A percentile compares a stretch with the other conserved stretches of the same genome.
These are phyloP conservation scores for Phenganax marumi DNA, from an alignment of 92 coral and sea anemone genomes.

Conservation along the genomic window DNA sequence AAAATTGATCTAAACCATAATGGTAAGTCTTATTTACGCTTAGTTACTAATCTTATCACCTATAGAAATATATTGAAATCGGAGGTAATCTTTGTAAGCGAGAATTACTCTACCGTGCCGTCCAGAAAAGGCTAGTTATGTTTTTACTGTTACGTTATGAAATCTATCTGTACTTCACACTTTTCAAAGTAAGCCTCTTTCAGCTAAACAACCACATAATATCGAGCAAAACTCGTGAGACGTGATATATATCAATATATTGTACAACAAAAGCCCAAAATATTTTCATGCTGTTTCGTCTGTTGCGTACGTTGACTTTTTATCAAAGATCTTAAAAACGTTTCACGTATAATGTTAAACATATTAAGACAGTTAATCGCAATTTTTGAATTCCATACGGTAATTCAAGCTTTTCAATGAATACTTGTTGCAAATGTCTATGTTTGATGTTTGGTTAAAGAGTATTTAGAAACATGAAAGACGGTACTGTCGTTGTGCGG, in stretches of 20 bases:
- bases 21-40: background rate
- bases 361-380: background rate
- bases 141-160: too few species aligned
- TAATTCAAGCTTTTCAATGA: background rate
- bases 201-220: too few species aligned
- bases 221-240: too few species aligned
- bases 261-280: too few species aligned
- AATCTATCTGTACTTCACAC: too few species aligned
- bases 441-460: constrained; percentile 2
- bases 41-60: too few species aligned
- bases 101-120: too few species aligned
- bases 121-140: too few species aligned
- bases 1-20: background rate
- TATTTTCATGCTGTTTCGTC: background rate
- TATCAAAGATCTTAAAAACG: background rate
- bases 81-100: too few species aligned
- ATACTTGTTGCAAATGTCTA: background rate
- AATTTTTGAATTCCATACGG: background rate
- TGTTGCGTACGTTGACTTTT: background rate
- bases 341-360: background rate
- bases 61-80: too few species aligned
- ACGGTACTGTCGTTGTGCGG: background rate
- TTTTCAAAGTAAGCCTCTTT: too few species aligned
- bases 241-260: too few species aligned
- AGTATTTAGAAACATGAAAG: background rate